Percentiles rank a stretch among this genome's conserved stretches.
Evolutionary conservation across 1,140 invertebrate species (phyloP).

Genomic region (Limonius californicus): DNA sequence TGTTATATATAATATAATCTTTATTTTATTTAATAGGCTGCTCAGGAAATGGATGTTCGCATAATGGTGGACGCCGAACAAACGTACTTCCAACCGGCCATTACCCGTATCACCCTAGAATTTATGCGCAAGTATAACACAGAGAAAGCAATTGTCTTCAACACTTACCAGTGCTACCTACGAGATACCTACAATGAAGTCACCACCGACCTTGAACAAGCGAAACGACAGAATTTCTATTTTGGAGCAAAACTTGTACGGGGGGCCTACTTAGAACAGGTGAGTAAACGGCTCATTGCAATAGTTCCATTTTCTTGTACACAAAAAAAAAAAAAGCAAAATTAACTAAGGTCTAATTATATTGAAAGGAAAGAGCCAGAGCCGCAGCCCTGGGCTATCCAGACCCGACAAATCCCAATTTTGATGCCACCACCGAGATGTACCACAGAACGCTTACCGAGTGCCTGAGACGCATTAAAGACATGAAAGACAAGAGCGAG

Average conservation of each 20-base stretch:
- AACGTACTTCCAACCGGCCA: constrained; percentile 99
- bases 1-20: too few species aligned
- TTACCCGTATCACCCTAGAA: constrained; percentile 93
- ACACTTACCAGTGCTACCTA: constrained; percentile 99
- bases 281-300: too few species aligned
- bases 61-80: constrained; percentile 99
- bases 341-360: too few species aligned
- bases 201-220: constrained; percentile 89
- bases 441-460: constrained; percentile 85
- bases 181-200: constrained; percentile 88
- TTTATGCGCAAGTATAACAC: constrained; percentile 98
- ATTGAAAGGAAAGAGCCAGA: constrained; percentile 80
- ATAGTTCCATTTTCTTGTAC: too few species aligned
- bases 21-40: too few species aligned
- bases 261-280: constrained; percentile 97
- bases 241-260: constrained; percentile 98
- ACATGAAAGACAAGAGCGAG: constrained; percentile 63
- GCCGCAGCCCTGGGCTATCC: constrained; percentile 86
- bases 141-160: constrained; percentile 90
- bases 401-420: constrained; percentile 90
- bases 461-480: constrained; percentile 79
- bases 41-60: constrained; percentile 85
- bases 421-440: constrained; percentile 88
- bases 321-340: too few species aligned
- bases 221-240: constrained; percentile 92